These are phyloP conservation scores for Ctenomys sociabilis DNA, from an alignment of 2,113 vertebrate genomes.

Conservation along the genomic window DNA sequence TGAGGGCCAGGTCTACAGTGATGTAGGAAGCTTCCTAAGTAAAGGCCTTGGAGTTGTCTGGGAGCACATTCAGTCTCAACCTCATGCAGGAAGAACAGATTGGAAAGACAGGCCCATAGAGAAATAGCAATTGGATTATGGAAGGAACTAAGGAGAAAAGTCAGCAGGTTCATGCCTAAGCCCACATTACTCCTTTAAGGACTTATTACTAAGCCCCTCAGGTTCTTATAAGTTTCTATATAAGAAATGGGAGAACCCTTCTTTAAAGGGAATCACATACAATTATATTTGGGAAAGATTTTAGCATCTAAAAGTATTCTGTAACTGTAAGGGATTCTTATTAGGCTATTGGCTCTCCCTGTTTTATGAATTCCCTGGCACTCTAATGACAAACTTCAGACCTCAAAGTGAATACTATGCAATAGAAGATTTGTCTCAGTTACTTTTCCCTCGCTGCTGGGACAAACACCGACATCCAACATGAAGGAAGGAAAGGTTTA, in stretches of 20 bases:
- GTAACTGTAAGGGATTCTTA: not conserved
- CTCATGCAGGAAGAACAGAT: not conserved
- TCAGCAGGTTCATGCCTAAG: not conserved
- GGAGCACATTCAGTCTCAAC: not conserved
- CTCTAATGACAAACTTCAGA: not conserved
- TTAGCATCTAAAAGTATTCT: not conserved
- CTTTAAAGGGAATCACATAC: not conserved
- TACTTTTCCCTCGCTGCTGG: too few species aligned
- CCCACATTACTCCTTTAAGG: not conserved
- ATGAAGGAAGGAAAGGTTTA: too few species aligned
- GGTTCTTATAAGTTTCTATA: slow-evolving; percentile 25
- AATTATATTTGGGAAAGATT: not conserved
- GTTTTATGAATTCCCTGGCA: not conserved
- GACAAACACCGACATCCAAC: too few species aligned
- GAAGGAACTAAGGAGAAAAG: not conserved
- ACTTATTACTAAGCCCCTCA: not conserved
- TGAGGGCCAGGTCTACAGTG: not conserved
- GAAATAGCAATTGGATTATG: not conserved
- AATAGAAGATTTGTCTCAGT: not conserved
- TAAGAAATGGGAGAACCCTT: not conserved
- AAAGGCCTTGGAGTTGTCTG: not conserved
- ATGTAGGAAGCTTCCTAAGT: not conserved
- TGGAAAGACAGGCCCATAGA: not conserved
- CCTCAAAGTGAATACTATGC: not conserved
- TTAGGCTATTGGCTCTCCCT: not conserved